phyloP scores from a whole-genome alignment of 2,113 vertebrate genomes.

The Melanotaenia duboulayi region DNA sequence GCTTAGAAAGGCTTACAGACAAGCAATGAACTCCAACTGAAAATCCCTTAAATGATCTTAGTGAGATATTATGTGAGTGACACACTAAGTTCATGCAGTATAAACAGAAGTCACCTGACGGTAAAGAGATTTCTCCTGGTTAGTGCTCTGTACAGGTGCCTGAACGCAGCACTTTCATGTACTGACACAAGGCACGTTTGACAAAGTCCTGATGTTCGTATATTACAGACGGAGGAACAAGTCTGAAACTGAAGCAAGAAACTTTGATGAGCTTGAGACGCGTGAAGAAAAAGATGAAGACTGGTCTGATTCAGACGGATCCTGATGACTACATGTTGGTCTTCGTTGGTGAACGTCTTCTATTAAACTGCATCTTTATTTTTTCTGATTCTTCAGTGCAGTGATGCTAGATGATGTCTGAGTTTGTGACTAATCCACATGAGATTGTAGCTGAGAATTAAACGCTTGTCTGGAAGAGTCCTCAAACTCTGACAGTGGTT shows the following conservation, averaged over 20 bases:
- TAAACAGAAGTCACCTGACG: too few species aligned
- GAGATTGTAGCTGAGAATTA: conserved; percentile 23
- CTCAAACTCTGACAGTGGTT: conserved; percentile 5
- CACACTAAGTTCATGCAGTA: too few species aligned
- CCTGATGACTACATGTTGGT: conserved; percentile 5
- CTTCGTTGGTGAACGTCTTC: background rate
- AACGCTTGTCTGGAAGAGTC: conserved; percentile 9
- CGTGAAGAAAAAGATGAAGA: too few species aligned
- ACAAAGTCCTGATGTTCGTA: conserved; percentile 8
- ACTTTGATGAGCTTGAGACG: too few species aligned
- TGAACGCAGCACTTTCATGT: background rate
- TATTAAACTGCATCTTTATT: too few species aligned
- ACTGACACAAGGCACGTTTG: conserved; percentile 3
- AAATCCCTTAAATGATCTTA: too few species aligned
- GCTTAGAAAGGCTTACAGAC: too few species aligned
- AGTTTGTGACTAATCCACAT: conserved; percentile 17
- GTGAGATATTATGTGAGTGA: too few species aligned
- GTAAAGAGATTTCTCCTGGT: too few species aligned
- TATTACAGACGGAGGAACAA: background rate
- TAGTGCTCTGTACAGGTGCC: background rate
- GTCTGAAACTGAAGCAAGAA: too few species aligned
- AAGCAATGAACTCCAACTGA: too few species aligned
- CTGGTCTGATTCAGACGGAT: background rate
- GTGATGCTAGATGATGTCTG: conserved; percentile 1
- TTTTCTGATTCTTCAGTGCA: background rate